Evolutionary conservation across 1,140 invertebrate species (phyloP).

Genomic region (Chrysoperla carnea): DNA sequence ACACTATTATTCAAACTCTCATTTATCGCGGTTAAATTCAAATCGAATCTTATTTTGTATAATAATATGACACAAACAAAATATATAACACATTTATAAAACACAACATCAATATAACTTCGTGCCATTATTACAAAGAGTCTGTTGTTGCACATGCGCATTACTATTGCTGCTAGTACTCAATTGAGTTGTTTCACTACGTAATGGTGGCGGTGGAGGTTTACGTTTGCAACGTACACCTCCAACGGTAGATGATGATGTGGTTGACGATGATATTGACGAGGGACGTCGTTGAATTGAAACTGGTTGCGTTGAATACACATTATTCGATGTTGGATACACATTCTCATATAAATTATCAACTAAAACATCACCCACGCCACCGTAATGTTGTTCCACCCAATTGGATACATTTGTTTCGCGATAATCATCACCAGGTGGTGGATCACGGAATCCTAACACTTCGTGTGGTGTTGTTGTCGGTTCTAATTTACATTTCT

Average conservation of each 20-base stretch:
- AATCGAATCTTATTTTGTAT: no score
- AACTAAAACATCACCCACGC: conserved; percentile 3
- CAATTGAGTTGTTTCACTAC: conserved; percentile 60
- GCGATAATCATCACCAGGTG: conserved; percentile 47
- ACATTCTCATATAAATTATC: conserved; percentile 42
- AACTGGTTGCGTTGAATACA: conserved; percentile 25
- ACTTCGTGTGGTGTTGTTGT: conserved; percentile 79
- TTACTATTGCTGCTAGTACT: conserved; percentile 19
- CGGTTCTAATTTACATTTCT: conserved; percentile 73
- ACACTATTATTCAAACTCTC: no score
- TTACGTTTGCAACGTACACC: conserved; percentile 33
- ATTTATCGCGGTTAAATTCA: no score
- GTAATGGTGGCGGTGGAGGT: conserved; percentile 60
- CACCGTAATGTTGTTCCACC: conserved; percentile 76
- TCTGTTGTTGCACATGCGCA: no score
- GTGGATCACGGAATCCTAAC: conserved; percentile 68
- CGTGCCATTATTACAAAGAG: neutral
- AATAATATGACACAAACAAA: no score
- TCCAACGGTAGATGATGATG: conserved; percentile 7
- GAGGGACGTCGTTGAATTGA: conserved; percentile 4
- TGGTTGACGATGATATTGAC: conserved; percentile 4
- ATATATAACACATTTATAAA: neutral
- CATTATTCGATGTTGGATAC: conserved; percentile 25
- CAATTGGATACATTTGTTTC: conserved; percentile 75
- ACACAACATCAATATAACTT: conserved; percentile 1